Percentiles rank a stretch among this genome's conserved stretches.
phyloP scores from a whole-genome alignment of 2,888 invertebrate genomes.

The Drosophila incognita region DNA sequence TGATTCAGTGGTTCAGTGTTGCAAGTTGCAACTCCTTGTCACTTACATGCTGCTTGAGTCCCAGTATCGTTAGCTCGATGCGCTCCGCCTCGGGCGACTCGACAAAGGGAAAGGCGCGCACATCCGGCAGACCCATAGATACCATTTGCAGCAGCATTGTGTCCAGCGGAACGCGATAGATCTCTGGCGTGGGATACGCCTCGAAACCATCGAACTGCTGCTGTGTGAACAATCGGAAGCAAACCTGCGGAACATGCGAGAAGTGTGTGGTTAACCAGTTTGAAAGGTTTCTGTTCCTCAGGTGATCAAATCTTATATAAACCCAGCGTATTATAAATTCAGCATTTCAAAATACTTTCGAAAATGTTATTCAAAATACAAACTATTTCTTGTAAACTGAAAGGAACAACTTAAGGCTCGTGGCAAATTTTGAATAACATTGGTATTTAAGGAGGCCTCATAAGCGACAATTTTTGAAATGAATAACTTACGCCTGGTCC shows the following conservation, averaged over 20 bases:
- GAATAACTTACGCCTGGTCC: conserved; percentile 91
- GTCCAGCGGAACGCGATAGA: conserved; percentile 96
- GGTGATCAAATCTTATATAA: background rate
- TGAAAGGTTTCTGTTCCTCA: background rate
- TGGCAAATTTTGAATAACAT: too few species aligned
- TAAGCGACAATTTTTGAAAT: too few species aligned
- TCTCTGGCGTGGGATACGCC: conserved; percentile 95
- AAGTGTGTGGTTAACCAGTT: background rate
- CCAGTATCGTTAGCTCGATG: conserved; percentile 93
- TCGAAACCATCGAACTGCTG: conserved; percentile 92
- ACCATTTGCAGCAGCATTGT: conserved; percentile 96
- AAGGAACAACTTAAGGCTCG: background rate
- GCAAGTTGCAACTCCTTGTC: background rate
- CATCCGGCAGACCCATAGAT: conserved; percentile 95
- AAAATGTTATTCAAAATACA: background rate
- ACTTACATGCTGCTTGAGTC: conserved; percentile 92
- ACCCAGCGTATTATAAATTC: background rate
- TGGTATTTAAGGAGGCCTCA: too few species aligned
- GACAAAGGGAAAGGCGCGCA: conserved; percentile 96
- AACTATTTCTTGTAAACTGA: background rate
- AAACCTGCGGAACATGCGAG: conserved; percentile 85
- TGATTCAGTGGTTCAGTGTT: background rate
- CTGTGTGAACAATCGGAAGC: conserved; percentile 95
- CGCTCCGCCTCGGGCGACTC: conserved; percentile 94
- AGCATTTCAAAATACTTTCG: background rate